Conservation (phyloP, 2,888 invertebrate species). For the Drosophila neonasuta region DNA sequence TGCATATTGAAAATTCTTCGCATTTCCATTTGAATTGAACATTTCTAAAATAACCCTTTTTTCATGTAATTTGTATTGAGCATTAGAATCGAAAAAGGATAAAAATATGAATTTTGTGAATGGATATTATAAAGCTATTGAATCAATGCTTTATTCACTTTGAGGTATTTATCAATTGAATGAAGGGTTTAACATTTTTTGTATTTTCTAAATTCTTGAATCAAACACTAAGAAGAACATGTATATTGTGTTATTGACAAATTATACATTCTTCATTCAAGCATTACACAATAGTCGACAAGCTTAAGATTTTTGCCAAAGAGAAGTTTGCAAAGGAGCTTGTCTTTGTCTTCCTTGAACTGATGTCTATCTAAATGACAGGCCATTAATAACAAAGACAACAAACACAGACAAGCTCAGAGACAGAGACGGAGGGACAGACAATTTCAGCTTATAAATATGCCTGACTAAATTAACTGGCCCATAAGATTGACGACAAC, state of each 20-base stretch:
- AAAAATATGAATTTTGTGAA: neutral
- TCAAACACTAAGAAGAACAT: too few relatives aligned
- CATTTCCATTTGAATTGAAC: constrained; percentile 1
- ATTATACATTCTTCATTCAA: neutral
- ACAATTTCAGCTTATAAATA: constrained; percentile 40
- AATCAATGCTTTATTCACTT: neutral
- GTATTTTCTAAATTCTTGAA: too few relatives aligned
- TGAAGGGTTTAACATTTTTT: neutral
- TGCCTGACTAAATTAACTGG: constrained; percentile 60
- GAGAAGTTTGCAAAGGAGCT: constrained; percentile 3
- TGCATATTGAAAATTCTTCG: constrained; percentile 6
- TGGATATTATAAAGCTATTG: neutral
- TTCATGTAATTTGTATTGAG: neutral
- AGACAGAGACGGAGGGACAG: constrained; percentile 7
- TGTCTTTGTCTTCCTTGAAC: constrained; percentile 8
- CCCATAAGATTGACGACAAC: constrained; percentile 60
- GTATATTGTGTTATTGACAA: neutral
- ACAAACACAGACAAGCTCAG: constrained; percentile 22
- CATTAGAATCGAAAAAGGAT: neutral
- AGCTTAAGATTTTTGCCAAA: neutral
- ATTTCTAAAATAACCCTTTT: neutral
- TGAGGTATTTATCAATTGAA: neutral
- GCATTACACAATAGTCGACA: neutral
- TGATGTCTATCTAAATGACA: constrained; percentile 49
- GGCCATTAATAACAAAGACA: constrained; percentile 50